Conservation (phyloP, 2,888 invertebrate genomes). For the Cistogaster globosa region DNA sequence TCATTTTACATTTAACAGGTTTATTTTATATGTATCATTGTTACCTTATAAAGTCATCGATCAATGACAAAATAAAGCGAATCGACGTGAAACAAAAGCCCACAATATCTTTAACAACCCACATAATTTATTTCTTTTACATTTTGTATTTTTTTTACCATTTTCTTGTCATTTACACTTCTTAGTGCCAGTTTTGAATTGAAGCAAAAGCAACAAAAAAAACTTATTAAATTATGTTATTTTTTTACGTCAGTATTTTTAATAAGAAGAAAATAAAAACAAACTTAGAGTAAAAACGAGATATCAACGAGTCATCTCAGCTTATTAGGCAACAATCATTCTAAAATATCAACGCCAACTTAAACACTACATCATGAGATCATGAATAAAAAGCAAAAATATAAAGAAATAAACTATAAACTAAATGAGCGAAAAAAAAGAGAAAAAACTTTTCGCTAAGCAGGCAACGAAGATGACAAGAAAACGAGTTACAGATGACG, state of each 20-base stretch:
- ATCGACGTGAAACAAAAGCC: constrained; percentile 13
- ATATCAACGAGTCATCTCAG: constrained; percentile 54
- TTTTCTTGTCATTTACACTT: constrained; percentile 39
- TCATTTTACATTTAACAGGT: constrained; percentile 47
- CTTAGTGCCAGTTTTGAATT: constrained; percentile 7
- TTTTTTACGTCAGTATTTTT: constrained; percentile 12
- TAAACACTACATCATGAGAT: constrained; percentile 64
- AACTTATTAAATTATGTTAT: constrained; percentile 39
- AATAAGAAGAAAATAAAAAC: constrained; percentile 46
- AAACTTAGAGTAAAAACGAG: constrained; percentile 13
- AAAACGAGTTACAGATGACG: constrained; percentile 25
- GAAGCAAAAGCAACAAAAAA: constrained; percentile 15
- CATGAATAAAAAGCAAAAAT: constrained; percentile 31
- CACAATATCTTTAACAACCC: constrained; percentile 50
- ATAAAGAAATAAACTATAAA: constrained; percentile 11
- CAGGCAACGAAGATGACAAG: constrained; percentile 22
- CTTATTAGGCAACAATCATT: constrained; percentile 71
- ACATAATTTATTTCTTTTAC: constrained; percentile 36
- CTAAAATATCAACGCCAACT: constrained; percentile 68
- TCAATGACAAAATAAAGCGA: constrained; percentile 34
- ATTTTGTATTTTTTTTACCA: neutral
- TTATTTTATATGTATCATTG: neutral
- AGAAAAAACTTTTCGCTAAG: constrained; percentile 9
- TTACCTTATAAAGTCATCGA: constrained; percentile 40
- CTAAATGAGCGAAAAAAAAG: constrained; percentile 20